Evolutionary conservation across 2,113 vertebrate genomes (phyloP).

Genomic region (Elgaria multicarinata): DNA sequence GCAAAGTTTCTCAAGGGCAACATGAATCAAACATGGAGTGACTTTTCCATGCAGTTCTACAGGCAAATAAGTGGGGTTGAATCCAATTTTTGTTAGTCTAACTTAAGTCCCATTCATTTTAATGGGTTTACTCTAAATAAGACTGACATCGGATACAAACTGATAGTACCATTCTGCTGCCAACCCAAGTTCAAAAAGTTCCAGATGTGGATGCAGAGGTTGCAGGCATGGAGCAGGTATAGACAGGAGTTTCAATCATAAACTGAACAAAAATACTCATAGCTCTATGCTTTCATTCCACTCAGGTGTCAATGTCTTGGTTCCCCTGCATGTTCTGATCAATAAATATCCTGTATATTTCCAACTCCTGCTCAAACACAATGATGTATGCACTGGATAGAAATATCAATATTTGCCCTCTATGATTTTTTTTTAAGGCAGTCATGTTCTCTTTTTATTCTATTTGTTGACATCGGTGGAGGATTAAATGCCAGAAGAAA

Average conservation of each 20-base stretch:
- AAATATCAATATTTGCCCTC: constrained; percentile 46
- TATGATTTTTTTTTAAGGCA: constrained; percentile 7
- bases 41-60: background rate
- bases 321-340: background rate
- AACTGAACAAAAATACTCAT: background rate
- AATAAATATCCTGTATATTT: background rate
- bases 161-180: background rate
- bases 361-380: background rate
- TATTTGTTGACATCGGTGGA: background rate
- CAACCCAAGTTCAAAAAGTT: background rate
- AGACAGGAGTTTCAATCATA: background rate
- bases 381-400: constrained; percentile 20
- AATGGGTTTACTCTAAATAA: too few relatives aligned
- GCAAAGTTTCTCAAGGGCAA: too few relatives aligned
- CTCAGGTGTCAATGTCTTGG: background rate
- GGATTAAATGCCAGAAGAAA: background rate
- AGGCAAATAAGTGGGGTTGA: background rate
- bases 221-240: background rate
- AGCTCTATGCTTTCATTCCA: background rate
- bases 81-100: too few relatives aligned
- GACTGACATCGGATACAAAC: too few relatives aligned
- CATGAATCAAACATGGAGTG: too few relatives aligned
- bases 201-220: background rate
- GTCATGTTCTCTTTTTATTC: background rate
- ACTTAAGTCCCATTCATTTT: too few relatives aligned